Base-by-base conservation (phyloP, 2,113 vertebrate species). In the Oryzias woworae region DNA sequence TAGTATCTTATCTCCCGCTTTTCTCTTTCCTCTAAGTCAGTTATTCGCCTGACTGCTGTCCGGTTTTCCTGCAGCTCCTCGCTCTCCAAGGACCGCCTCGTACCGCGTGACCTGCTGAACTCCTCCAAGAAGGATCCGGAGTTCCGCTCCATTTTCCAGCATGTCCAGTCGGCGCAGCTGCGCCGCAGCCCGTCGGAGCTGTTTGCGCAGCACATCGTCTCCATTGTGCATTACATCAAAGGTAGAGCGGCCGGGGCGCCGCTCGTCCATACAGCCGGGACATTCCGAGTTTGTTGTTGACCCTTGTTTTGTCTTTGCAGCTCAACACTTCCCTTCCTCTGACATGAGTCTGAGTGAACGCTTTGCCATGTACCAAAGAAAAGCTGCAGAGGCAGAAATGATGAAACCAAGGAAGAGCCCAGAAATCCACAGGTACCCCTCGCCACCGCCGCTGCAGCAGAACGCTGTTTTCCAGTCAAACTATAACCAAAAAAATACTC, bases 361-460 rank as follows among this genome's bases (percentile, higher is more conserved):
- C 31, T 99, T 99, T 94, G 95, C 96, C 91, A 94, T 97, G 90
- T 98, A 98, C 90, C 92, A 98, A 94, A 96, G 96, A 90, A 96
- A 94, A 93, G 94, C 95, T 81, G 94, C 93, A 71, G 95, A 98
- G 84, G 92, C 92, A 80, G 97, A 98, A 83, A 92, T 94, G 84
- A 93, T 93, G 90, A 98, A 95, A 92, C 94, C 94, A 86, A 94
- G 94, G 74, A 98, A 97, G 91, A 99, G 97, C 83, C 97, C 97
- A 83, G 97, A 99, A 91, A 99, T 98, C 91, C 96, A 99, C 93
- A 97, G 97, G 97, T 99, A 80, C 13, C 36, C 50, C 36, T 36
- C 36, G 1, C 36, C 12, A 15, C n/a, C 1, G 18, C 12, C n/a
- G n/a, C 47, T 5, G 14, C 14, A 6, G 42, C 42, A 13, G 0